phyloP scores from a whole-genome alignment of 2,888 invertebrate species.

The Lithophane ornitopus region DNA sequence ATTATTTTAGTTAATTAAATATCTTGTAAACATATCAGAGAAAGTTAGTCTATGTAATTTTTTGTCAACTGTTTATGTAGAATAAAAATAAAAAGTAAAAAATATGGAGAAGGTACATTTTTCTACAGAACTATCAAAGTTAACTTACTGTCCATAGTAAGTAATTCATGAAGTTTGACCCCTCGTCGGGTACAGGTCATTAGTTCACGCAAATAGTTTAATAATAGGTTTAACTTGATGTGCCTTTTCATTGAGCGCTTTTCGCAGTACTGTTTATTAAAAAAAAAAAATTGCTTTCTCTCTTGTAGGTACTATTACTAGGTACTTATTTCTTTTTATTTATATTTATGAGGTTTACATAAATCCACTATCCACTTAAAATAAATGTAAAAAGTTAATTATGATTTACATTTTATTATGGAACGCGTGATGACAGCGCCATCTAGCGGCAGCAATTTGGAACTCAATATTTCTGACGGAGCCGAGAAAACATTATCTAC shows the following conservation, averaged over 20 bases:
- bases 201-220: background rate
- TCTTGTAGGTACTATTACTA: background rate
- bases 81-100: background rate
- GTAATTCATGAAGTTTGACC: slow-evolving; percentile 13
- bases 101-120: background rate
- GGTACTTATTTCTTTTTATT: too few species aligned
- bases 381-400: background rate
- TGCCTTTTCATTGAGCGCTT: too few species aligned
- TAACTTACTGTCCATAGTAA: background rate
- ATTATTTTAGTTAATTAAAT: background rate
- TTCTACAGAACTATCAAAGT: background rate
- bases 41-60: background rate
- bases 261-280: background rate
- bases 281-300: too few species aligned
- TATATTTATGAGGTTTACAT: background rate
- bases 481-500: background rate
- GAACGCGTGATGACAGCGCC: too few species aligned
- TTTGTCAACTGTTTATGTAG: background rate
- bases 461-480: background rate
- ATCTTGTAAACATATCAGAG: background rate
- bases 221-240: background rate
- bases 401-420: background rate
- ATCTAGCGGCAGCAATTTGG: background rate
- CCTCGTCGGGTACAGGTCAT: background rate
- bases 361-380: background rate